These are phyloP conservation scores for Uropsilus gracilis DNA, from an alignment of 2,113 vertebrate species.

Conservation along the genomic window DNA sequence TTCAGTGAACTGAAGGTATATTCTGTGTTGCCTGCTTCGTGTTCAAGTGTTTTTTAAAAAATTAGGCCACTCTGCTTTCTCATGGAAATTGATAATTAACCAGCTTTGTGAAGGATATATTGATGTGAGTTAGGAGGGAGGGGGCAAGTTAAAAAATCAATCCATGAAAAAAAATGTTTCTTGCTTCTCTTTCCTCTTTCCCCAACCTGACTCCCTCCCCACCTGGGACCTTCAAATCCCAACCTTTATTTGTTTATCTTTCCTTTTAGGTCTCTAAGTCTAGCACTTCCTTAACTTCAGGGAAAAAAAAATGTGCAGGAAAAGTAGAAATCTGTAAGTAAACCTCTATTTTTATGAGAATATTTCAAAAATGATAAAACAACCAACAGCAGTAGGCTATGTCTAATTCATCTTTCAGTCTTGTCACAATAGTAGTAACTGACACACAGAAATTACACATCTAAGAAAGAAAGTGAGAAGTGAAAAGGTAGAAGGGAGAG, in stretches of 20 bases:
- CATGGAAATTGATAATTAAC: conserved; percentile 90
- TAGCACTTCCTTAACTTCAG: background rate
- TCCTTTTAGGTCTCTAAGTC: background rate
- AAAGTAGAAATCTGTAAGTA: background rate
- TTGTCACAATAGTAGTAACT: background rate
- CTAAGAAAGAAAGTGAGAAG: background rate
- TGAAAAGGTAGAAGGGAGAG: background rate
- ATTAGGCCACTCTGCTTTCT: conserved; percentile 84
- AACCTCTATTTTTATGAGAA: background rate
- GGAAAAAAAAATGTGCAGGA: background rate
- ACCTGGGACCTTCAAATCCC: background rate
- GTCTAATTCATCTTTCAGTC: background rate
- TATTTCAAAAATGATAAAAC: conserved; percentile 6
- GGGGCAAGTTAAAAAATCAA: conserved; percentile 82
- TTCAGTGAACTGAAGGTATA: background rate
- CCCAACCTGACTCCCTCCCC: conserved; percentile 31
- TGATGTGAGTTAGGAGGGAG: background rate
- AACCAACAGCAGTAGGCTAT: background rate
- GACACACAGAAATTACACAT: background rate
- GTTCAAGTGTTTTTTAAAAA: conserved; percentile 66
- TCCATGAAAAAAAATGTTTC: conserved; percentile 80
- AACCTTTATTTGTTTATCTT: background rate
- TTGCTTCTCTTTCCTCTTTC: conserved; percentile 68
- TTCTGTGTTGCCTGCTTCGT: background rate
- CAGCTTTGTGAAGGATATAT: conserved; percentile 82